Evolutionary conservation across 2,888 invertebrate species (phyloP).

Genomic region (Chalcis sispes): DNA sequence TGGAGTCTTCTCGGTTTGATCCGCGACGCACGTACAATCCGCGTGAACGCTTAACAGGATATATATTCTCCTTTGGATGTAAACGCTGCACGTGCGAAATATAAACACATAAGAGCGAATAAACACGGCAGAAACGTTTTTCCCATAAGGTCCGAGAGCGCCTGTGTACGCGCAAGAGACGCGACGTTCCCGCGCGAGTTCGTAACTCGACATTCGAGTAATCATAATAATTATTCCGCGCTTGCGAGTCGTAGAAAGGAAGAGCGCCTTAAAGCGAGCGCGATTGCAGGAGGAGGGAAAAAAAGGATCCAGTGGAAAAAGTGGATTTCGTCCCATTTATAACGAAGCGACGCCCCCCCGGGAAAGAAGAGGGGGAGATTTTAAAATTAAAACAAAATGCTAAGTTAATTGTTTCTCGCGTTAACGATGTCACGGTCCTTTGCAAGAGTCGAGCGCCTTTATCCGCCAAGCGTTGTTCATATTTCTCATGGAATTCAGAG

Average conservation of each 20-base stretch:
- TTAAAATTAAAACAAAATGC: conserved; percentile 47
- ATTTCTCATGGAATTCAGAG: conserved; percentile 63
- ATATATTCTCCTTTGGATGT: conserved; percentile 1
- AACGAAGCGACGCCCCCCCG: conserved; percentile 23
- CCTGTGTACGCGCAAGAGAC: neutral
- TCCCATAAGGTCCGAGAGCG: neutral
- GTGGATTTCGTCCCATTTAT: conserved; percentile 19
- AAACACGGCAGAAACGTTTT: neutral
- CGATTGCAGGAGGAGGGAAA: neutral
- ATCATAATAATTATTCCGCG: conserved; percentile 40
- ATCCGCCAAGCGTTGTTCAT: conserved; percentile 58
- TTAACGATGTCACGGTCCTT: conserved; percentile 50
- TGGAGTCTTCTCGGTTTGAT: conserved; percentile 12
- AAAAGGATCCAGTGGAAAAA: conserved; percentile 19
- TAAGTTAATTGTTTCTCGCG: conserved; percentile 53
- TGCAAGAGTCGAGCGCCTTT: conserved; percentile 5
- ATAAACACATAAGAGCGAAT: neutral
- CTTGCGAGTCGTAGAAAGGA: neutral
- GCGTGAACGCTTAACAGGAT: neutral
- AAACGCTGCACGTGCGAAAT: too few relatives aligned
- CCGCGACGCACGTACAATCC: conserved; percentile 2
- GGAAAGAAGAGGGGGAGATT: too few relatives aligned
- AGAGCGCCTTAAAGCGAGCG: neutral
- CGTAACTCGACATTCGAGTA: conserved; percentile 12
- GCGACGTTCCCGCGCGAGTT: conserved; percentile 13